Evolutionary conservation across 2,888 invertebrate genomes (phyloP), one percentile per base, ranked within the genome.

Genomic region (Drepanosiphum platanoidis): DNA sequence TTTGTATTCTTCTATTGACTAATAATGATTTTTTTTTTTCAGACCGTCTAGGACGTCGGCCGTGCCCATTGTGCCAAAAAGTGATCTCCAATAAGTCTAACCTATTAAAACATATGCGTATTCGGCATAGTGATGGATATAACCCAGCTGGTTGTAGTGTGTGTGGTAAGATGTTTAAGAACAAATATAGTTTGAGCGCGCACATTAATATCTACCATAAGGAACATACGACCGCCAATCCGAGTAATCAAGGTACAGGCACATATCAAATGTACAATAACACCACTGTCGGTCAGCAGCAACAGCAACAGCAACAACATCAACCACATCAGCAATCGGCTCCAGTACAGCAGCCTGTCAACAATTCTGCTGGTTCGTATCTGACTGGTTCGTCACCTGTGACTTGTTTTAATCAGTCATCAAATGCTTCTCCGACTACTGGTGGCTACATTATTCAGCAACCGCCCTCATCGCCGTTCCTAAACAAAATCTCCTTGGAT

Each of bases 1-100:
- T 5, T 36, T 3, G 22, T 72, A 34, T 39, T 79, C 27, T 70
- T 86, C 22, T 68, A 22, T 58, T 39, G 39, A 58, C 1, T 39
- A 36, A 66, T 1, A 42, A 61, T 58, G 79, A 18, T 22, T 61
- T 42, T 39, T 86, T 46, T 46, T 86, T 86, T 86, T 52, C 86
- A 86, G 88, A 88, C 46, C 87, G 88, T 61, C 87, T 88, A 39
- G 88, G 88, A 52, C 86, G 87, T 22, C 87, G 89, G 68, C 89
- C 89, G 7, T 89, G 89, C 86, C 89, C 89, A 22, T 88, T 89
- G 77, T 89, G 89, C 86, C 88, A 88, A 86, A 89, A 89, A 88
- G 88, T 89, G 75, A 89, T 89, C 87, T 89, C 89, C 79, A 89
- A 89, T 88, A 89, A 89, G 87, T 89, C 89, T 68, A 89, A 89